phyloP scores from a whole-genome alignment of 1,140 invertebrate species.

The Papilio helenus region DNA sequence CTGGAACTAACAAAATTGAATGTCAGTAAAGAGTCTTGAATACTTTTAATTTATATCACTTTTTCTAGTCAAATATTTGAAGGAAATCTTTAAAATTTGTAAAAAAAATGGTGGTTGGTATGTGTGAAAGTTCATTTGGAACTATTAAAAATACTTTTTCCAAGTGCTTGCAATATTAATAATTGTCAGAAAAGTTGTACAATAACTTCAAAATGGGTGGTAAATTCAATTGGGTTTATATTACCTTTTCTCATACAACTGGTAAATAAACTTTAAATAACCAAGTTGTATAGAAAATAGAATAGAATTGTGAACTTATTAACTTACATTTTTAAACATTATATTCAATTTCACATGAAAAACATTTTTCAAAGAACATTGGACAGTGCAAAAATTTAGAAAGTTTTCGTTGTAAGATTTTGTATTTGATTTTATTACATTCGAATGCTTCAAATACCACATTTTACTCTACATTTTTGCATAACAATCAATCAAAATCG shows the following conservation, averaged over 20 bases:
- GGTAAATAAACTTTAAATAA: background rate
- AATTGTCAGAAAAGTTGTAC: background rate
- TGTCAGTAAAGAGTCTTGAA: background rate
- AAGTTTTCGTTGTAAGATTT: conserved; percentile 10
- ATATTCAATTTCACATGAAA: background rate
- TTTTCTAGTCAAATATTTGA: background rate
- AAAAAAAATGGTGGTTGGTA: background rate
- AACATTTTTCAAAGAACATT: background rate
- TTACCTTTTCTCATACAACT: background rate
- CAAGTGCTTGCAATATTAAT: background rate
- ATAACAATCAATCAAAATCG: no score
- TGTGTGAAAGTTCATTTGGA: background rate
- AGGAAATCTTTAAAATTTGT: background rate
- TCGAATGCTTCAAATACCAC: background rate
- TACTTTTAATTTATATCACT: background rate
- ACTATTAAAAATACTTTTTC: background rate
- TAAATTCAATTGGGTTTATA: background rate
- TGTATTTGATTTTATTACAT: background rate
- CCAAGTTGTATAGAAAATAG: background rate
- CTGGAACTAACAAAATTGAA: background rate
- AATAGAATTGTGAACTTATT: background rate
- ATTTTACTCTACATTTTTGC: background rate
- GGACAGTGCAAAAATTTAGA: background rate
- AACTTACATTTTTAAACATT: background rate
- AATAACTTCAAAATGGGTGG: background rate